A percentile compares a stretch with the other conserved stretches of the same genome.
Evolutionary conservation across 1,140 invertebrate species (phyloP).

Genomic region (Trichonephila clavipes): DNA sequence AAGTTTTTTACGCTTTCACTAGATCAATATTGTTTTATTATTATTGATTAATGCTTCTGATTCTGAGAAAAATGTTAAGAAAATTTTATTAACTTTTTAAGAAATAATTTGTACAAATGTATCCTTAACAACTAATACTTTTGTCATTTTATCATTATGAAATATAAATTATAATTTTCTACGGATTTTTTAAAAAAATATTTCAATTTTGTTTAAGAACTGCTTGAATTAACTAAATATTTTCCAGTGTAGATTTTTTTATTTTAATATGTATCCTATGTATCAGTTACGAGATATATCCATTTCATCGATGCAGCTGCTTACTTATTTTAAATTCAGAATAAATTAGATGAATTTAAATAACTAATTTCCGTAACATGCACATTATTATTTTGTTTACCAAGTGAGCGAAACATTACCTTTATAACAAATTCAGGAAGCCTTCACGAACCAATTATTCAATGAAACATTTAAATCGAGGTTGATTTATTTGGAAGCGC

Average conservation of each 20-base stretch:
- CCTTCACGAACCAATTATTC: not conserved
- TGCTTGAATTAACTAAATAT: no score
- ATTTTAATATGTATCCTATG: no score
- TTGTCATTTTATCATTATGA: no score
- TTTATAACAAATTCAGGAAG: not conserved
- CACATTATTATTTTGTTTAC: not conserved
- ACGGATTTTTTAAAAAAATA: no score
- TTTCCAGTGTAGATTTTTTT: no score
- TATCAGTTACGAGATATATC: not conserved
- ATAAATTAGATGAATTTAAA: not conserved
- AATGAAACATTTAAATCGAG: not conserved
- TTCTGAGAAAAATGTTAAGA: no score
- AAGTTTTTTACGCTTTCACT: not conserved
- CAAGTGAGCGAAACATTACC: not conserved
- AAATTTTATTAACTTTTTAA: no score
- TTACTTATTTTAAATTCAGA: not conserved
- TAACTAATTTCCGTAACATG: not conserved
- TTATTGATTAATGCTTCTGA: not conserved
- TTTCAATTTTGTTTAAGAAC: no score
- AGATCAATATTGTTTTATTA: not conserved
- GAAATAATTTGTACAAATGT: no score
- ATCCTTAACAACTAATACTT: no score
- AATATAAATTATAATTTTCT: no score
- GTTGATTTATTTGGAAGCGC: not conserved
- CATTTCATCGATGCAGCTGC: not conserved